Evolutionary conservation across 2,797 vertebrate species (phyloP).

Genomic region (Luscinia luscinia): DNA sequence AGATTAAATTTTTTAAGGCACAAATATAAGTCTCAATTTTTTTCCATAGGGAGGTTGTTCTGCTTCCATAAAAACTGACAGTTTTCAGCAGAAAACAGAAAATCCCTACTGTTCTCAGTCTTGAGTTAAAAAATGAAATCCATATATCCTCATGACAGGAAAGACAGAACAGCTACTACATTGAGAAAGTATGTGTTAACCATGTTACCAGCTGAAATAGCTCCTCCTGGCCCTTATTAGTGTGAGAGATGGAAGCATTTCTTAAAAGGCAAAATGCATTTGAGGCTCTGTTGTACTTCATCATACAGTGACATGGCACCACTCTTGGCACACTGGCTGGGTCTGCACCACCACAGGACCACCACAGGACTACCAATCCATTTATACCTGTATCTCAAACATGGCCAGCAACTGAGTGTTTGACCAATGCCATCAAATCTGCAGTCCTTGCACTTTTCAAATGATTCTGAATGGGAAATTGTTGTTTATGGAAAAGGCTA

Average conservation of each 20-base stretch:
- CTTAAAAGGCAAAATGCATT: not conserved
- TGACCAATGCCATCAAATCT: not conserved
- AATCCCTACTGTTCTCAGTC: not conserved
- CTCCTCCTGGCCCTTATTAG: not conserved
- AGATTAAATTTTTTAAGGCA: not conserved
- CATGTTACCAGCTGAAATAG: not conserved
- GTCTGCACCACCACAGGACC: not conserved
- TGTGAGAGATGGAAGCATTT: not conserved
- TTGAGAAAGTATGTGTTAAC: not conserved
- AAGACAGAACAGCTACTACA: not conserved
- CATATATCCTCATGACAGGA: not conserved
- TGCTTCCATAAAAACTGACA: not conserved
- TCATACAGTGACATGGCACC: rapidly evolving
- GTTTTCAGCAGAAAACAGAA: not conserved
- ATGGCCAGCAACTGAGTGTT: not conserved
- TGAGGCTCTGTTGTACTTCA: not conserved
- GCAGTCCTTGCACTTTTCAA: not conserved
- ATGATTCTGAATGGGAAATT: not conserved
- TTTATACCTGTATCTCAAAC: not conserved
- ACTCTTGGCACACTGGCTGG: not conserved
- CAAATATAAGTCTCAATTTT: not conserved
- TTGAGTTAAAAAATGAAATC: not conserved
- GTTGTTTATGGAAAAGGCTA: not conserved
- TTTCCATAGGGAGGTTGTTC: not conserved
- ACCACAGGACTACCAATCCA: not conserved